phyloP scores from a whole-genome alignment of 2,113 vertebrate genomes.

The Hippopotamus amphibius region DNA sequence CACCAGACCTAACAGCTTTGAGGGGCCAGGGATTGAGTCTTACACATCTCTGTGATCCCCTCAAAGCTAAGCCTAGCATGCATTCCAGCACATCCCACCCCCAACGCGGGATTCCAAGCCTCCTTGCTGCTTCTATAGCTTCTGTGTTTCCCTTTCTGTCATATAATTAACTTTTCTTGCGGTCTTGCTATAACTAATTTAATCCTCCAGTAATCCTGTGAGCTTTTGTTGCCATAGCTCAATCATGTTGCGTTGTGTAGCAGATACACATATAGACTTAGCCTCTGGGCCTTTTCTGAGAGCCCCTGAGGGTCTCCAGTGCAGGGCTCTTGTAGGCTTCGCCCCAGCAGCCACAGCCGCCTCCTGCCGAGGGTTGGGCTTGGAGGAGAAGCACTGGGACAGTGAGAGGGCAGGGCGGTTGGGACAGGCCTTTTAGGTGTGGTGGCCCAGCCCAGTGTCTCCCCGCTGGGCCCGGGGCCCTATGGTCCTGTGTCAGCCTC shows the following conservation, averaged over 20 bases:
- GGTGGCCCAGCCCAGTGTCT: conserved; percentile 12
- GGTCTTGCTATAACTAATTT: neutral
- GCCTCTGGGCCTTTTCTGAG: neutral
- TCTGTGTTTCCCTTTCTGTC: neutral
- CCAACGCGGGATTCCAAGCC: neutral
- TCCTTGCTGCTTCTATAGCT: neutral
- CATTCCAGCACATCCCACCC: neutral
- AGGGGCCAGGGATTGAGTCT: neutral
- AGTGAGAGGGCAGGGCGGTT: neutral
- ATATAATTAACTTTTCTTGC: neutral
- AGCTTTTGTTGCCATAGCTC: neutral
- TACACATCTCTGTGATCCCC: neutral
- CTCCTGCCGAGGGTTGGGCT: neutral
- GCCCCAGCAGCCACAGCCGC: neutral
- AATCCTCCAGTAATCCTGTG: neutral
- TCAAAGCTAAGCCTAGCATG: neutral
- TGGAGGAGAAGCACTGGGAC: accelerated
- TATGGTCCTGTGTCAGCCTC: conserved; percentile 31
- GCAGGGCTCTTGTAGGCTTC: neutral
- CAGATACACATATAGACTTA: too few species aligned
- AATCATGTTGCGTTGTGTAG: too few species aligned
- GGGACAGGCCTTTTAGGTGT: neutral
- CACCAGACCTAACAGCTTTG: neutral
- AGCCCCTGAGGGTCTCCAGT: neutral
- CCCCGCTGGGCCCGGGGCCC: neutral